Evolutionary conservation across 2,888 invertebrate genomes (phyloP), one percentile per base, ranked within the genome.

Genomic region (Cheilosia vulpina): DNA sequence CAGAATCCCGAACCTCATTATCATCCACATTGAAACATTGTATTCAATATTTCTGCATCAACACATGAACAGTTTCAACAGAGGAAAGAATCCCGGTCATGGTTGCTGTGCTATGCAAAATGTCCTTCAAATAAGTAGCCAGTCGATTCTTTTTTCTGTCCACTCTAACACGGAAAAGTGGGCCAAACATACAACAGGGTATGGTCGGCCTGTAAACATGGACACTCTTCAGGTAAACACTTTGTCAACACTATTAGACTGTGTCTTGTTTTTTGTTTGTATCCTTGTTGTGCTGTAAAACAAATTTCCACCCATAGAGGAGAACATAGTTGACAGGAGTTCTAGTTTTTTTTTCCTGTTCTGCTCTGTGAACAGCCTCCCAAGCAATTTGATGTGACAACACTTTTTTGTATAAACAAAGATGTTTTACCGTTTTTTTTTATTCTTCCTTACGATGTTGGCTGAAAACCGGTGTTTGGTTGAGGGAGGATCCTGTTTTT

Each of bases 221-320:
- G 68, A 68, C 58, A 52, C 69, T 76, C 75, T 69, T 69, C 71
- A 76, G 69, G 69, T 69, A 71, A 76, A 76, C 52, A 76, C 76
- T 65, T 71, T 76, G 81, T 81, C 81, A 81, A 81, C 81, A 76
- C 69, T 53, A 58, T 76, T 63, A 55, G 11, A 21, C 9, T 55
- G 17, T 17, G 11, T 43, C 43, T 24, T 38, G 15, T 13, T 65
- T 19, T 5, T 19, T 2, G 27, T 24, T 24, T 24, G 4, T 5
- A 53, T 62, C 27, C 34, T 45, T 38, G 31, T 52, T 45, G 38
- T 65, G 34, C 15, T 50, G 13, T 3, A 76, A 60, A 58, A 66
- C 15, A 52, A 45, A 31, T 53, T 69, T 55, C 4, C 27, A 43
- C 43, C 41, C 21, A 50, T 41, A 17, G 38, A 53, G 17, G 45